Percentiles rank a stretch among this genome's conserved stretches.
phyloP scores from a whole-genome alignment of 2,888 invertebrate genomes.

The Oeneis ivallda region DNA sequence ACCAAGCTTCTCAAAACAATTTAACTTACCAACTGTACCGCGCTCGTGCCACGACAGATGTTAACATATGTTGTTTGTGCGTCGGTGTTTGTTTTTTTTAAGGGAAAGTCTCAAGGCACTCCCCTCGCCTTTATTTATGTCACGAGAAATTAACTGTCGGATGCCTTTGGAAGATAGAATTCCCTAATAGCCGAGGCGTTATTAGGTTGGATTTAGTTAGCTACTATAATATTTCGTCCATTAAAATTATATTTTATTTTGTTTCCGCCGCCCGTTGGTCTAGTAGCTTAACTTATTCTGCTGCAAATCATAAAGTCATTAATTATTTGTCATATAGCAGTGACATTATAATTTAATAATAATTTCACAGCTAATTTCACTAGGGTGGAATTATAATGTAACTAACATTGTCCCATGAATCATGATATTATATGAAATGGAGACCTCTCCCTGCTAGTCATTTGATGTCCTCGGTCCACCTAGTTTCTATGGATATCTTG shows the following conservation, averaged over 20 bases:
- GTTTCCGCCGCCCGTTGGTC: neutral
- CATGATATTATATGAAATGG: no score
- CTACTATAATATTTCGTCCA: slow-evolving; percentile 7
- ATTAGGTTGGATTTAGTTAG: slow-evolving; percentile 45
- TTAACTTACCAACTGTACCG: slow-evolving; percentile 54
- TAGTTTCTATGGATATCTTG: no score
- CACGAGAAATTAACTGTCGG: slow-evolving; percentile 74
- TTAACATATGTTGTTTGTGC: slow-evolving; percentile 81
- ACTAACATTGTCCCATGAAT: no score
- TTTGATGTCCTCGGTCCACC: no score
- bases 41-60: slow-evolving; percentile 75
- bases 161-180: slow-evolving; percentile 63
- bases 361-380: no score
- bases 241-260: neutral
- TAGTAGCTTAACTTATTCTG: no score
- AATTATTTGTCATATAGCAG: no score
- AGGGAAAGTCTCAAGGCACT: slow-evolving; percentile 51
- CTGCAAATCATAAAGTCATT: no score
- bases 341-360: no score
- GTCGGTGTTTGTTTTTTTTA: slow-evolving; percentile 78
- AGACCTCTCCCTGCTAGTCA: no score
- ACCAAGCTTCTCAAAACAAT: slow-evolving; percentile 29
- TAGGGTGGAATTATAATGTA: no score
- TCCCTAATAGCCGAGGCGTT: slow-evolving; percentile 58
- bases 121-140: slow-evolving; percentile 73